Base-by-base conservation (phyloP, 2,113 vertebrate species). In the Calidris pygmaea region DNA sequence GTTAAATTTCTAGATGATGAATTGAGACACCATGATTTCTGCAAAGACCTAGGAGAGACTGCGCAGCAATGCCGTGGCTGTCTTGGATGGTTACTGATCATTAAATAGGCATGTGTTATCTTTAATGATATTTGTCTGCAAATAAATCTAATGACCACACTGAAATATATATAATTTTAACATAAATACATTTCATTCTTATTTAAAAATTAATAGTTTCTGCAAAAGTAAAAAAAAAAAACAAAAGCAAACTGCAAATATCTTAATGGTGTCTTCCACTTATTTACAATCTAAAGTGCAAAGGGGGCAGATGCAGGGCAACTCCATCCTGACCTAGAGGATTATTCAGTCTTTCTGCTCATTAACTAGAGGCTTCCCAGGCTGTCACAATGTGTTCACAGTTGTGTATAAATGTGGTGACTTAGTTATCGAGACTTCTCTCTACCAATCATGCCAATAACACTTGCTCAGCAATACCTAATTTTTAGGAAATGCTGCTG, bases 261-360 rank as follows among this genome's bases (percentile, higher is more conserved):
- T 84, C 45, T 72, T 82, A 52, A 4, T 39, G 48, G 43, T 75
- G 35, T 76, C n/a, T 83, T 90, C 39, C 48, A 73, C 52, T 87
- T 89, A 92, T n/a, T 92, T 74, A 58, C 70, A 88, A 87, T 76
- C 75, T 53, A 75, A 94, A 96, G 89, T 73, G 90, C 91, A 95
- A 58, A 0, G 5, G 56, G 93, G 87, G 91, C 79, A 96, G 85
- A 90, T 52, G 50, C 58, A 79, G 89, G 82, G 87, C 4, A 1
- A 85, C 74, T 95, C 87, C 56, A 85, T 81, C 58, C 71, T 97
- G 96, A 97, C 96, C 96, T 85, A 41, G 35, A 96, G 80, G 67
- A 95, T 96, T 94, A 91, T 95, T 96, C 80, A 93, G 85, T 92
- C 89, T 92, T 91, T 93, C 79, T 95, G 84, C 83, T 97, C 96